These are phyloP conservation scores for Hippocampus comes DNA, from an alignment of 2,113 vertebrate genomes.

Conservation along the genomic window DNA sequence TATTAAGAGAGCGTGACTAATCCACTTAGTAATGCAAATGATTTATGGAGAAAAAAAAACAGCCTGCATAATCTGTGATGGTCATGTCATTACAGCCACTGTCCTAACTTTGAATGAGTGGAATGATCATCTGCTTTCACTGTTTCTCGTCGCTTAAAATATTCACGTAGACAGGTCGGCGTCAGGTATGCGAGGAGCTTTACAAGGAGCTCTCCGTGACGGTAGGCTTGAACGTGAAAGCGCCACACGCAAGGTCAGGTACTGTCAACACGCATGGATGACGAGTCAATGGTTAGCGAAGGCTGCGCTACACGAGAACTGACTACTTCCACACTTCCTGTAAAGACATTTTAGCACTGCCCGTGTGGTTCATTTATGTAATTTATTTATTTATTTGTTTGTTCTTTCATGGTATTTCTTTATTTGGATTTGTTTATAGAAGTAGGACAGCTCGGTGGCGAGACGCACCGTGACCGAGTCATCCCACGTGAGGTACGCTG, in stretches of 20 bases:
- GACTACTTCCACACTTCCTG: neutral
- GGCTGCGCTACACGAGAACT: neutral
- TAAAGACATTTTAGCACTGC: constrained; percentile 5
- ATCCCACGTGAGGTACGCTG: constrained; percentile 4
- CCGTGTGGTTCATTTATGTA: constrained; percentile 28
- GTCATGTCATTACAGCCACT: neutral
- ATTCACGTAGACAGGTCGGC: neutral
- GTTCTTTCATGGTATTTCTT: constrained; percentile 14
- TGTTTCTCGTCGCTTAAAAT: neutral
- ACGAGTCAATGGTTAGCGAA: neutral
- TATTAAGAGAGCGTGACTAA: neutral
- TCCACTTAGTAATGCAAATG: neutral
- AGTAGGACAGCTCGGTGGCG: constrained; percentile 2
- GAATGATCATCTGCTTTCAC: constrained; percentile 4
- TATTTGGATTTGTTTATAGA: constrained; percentile 1
- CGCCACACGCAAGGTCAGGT: constrained; percentile 15
- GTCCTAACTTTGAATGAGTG: neutral
- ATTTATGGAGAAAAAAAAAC: neutral
- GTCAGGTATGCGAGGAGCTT: constrained; percentile 6
- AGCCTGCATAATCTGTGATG: neutral
- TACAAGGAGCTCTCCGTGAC: constrained; percentile 17
- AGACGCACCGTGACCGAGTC: neutral
- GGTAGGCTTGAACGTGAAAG: constrained; percentile 21
- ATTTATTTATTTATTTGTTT: constrained; percentile 52
- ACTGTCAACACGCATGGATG: constrained; percentile 12